These are phyloP conservation scores for Hippocampus kuda DNA, from an alignment of 2,797 vertebrate species.

Conservation along the genomic window DNA sequence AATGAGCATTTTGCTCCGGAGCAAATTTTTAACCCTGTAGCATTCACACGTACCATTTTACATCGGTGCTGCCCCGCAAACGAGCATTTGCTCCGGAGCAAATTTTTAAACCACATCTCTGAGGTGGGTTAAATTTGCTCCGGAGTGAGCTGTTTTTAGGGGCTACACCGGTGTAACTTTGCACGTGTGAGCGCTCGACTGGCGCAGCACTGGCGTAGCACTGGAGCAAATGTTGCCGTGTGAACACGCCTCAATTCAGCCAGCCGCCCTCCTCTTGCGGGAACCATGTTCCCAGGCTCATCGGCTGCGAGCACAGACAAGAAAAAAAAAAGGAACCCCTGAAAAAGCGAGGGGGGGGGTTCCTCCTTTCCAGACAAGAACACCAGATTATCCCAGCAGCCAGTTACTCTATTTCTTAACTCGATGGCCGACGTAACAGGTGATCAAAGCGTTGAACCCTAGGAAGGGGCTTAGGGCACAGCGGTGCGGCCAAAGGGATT, in stretches of 20 bases:
- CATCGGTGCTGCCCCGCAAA: too few relatives aligned
- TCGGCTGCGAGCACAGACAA: slow-evolving; percentile 44
- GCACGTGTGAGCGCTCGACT: too few relatives aligned
- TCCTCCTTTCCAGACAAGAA: slow-evolving; percentile 53
- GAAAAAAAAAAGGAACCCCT: slow-evolving; percentile 48
- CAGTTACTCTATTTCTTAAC: slow-evolving; percentile 63
- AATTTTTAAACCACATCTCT: too few relatives aligned
- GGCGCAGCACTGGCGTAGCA: too few relatives aligned
- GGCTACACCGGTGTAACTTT: too few relatives aligned
- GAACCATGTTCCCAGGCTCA: slow-evolving; percentile 63
- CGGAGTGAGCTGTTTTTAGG: too few relatives aligned
- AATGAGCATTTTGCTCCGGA: too few relatives aligned
- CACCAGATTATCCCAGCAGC: slow-evolving; percentile 69
- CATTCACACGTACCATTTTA: too few relatives aligned
- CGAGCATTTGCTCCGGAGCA: too few relatives aligned
- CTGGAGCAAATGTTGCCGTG: too few relatives aligned
- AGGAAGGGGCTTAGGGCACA: slow-evolving; percentile 72
- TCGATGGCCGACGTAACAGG: slow-evolving; percentile 75
- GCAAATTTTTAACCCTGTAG: too few relatives aligned
- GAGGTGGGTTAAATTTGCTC: too few relatives aligned
- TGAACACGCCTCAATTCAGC: not conserved
- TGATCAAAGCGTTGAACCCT: slow-evolving; percentile 79
- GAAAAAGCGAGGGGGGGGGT: slow-evolving; percentile 34
- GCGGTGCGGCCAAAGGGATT: slow-evolving; percentile 68
- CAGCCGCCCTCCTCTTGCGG: slow-evolving; percentile 32